Evolutionary conservation across 2,113 vertebrate genomes (phyloP).

Genomic region (Microtus oregoni): DNA sequence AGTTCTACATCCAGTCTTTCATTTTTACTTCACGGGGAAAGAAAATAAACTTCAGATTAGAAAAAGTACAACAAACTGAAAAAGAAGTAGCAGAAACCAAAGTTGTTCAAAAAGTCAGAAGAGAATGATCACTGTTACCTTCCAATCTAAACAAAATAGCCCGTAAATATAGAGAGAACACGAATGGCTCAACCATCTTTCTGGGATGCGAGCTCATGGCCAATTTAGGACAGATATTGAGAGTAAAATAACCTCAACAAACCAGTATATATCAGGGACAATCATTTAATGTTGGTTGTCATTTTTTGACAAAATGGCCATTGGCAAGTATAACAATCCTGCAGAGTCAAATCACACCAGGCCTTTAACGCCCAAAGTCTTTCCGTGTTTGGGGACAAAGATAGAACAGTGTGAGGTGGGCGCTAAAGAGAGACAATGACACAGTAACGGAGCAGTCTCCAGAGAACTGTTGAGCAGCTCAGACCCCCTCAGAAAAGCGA

Average conservation of each 20-base stretch:
- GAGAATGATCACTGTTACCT: background rate
- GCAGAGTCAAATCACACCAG: background rate
- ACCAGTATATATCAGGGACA: background rate
- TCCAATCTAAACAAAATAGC: background rate
- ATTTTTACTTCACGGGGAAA: conserved; percentile 8
- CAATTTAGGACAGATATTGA: background rate
- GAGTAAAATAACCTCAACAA: background rate
- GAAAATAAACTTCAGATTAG: background rate
- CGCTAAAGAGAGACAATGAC: background rate
- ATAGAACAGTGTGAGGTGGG: background rate
- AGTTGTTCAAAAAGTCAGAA: background rate
- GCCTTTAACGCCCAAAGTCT: background rate
- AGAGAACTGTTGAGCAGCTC: background rate
- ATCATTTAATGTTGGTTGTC: background rate
- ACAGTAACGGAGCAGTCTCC: background rate
- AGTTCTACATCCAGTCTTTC: background rate
- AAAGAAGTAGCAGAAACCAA: background rate
- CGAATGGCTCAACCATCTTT: background rate
- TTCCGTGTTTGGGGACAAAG: background rate
- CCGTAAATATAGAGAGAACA: background rate
- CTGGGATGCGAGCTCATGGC: background rate
- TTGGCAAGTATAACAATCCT: background rate
- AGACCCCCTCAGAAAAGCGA: background rate
- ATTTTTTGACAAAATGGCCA: background rate
- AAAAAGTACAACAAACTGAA: background rate